A percentile compares a stretch with the other conserved stretches of the same genome.
Evolutionary conservation across 2,113 vertebrate species (phyloP).

Genomic region (Indri indri): DNA sequence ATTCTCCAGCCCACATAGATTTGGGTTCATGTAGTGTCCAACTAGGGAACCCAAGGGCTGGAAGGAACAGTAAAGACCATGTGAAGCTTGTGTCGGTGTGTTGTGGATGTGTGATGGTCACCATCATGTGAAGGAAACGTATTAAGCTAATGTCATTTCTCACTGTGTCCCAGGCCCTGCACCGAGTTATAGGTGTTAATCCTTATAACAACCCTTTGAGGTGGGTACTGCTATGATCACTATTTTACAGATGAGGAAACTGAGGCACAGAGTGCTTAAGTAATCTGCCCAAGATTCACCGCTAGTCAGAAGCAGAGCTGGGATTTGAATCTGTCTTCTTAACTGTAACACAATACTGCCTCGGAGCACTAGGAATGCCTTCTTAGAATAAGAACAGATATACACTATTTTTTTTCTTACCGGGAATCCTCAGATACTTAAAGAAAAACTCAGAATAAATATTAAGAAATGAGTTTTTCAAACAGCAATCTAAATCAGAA

Average conservation of each 20-base stretch:
- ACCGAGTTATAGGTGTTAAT: rapidly evolving
- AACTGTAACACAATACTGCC: neutral
- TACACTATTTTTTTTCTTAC: neutral
- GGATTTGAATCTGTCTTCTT: neutral
- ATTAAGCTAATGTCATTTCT: too few species aligned
- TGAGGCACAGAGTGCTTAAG: neutral
- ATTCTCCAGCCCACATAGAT: neutral
- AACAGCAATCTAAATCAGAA: neutral
- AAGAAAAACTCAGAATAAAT: neutral
- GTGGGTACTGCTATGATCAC: neutral
- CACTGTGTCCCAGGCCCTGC: neutral
- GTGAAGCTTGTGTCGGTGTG: too few species aligned
- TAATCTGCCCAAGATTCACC: neutral
- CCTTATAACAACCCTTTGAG: neutral
- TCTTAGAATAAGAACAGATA: neutral
- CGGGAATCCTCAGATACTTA: neutral
- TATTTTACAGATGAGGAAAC: neutral
- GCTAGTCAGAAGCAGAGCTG: neutral
- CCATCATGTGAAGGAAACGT: rapidly evolving
- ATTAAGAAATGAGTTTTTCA: neutral
- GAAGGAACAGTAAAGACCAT: too few species aligned
- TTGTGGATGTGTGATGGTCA: too few species aligned
- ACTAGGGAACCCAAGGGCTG: neutral
- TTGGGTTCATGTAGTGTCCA: neutral
- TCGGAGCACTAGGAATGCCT: neutral